A percentile compares a stretch with the other conserved stretches of the same genome.
Evolutionary conservation across 1,140 invertebrate genomes (phyloP).

Genomic region (Psilanteris sp.): DNA sequence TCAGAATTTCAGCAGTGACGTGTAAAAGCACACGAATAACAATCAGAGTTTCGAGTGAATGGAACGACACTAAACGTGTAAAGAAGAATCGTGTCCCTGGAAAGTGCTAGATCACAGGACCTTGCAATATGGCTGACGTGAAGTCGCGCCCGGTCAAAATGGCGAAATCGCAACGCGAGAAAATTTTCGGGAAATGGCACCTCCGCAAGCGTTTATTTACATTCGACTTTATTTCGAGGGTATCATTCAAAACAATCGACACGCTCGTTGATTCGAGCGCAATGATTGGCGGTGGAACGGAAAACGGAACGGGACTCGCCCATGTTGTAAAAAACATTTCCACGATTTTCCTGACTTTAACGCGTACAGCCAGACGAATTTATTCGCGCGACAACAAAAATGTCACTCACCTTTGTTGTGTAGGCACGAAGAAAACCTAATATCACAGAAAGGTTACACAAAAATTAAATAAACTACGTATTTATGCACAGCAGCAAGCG

Average conservation of each 20-base stretch:
- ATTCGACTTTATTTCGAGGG: no score
- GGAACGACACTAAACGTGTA: background rate
- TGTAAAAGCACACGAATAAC: background rate
- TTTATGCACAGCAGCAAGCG: conserved; percentile 61
- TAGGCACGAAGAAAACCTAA: conserved; percentile 68
- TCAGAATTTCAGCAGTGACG: background rate
- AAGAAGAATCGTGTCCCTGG: conserved; percentile 47
- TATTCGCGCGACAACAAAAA: no score
- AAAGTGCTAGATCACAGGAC: conserved; percentile 70
- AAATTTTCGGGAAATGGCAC: conserved; percentile 45
- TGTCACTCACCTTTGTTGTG: conserved; percentile 69
- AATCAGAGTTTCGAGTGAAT: background rate
- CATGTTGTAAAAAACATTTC: conserved; percentile 24
- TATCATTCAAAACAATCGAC: no score
- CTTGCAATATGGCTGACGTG: conserved; percentile 74
- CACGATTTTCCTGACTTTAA: conserved; percentile 10
- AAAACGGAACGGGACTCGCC: no score
- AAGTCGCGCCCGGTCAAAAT: conserved; percentile 75
- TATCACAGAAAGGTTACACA: conserved; percentile 74
- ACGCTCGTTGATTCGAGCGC: no score
- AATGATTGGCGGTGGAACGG: no score
- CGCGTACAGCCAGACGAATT: no score
- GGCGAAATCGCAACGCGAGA: conserved; percentile 65
- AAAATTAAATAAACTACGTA: conserved; percentile 66
- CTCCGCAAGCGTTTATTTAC: no score